Percentiles rank a stretch among this genome's conserved stretches.
Evolutionary conservation across 1,140 invertebrate species (phyloP).

Genomic region (Galleria mellonella): DNA sequence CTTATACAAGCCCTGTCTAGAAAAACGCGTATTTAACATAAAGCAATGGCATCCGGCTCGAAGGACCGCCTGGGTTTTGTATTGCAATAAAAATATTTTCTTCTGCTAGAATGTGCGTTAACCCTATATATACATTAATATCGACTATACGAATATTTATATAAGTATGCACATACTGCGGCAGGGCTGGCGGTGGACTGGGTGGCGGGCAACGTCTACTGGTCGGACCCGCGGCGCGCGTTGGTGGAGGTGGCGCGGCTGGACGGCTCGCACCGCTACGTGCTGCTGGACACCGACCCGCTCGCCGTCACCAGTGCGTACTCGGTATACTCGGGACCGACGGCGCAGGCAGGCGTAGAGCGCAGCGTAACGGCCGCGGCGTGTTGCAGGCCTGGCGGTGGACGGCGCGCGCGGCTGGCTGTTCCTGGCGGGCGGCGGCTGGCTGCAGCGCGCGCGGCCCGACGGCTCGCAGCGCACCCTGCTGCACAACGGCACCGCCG

Average conservation of each 20-base stretch:
- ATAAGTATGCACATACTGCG: no score
- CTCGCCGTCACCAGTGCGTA: conserved; percentile 33
- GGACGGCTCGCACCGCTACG: conserved; percentile 86
- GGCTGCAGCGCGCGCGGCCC: conserved; percentile 75
- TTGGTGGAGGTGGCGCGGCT: conserved; percentile 89
- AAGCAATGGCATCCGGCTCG: no score
- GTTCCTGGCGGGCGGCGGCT: conserved; percentile 78
- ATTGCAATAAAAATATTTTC: no score
- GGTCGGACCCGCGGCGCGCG: conserved; percentile 90
- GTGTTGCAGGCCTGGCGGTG: conserved; percentile 72
- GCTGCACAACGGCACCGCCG: conserved; percentile 72
- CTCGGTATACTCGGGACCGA: no score
- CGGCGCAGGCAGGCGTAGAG: no score
- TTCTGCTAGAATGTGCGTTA: no score
- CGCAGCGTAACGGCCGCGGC: no score
- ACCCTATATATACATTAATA: no score
- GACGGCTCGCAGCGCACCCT: conserved; percentile 76
- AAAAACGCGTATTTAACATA: no score
- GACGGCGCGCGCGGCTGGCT: conserved; percentile 79
- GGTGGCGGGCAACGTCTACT: conserved; percentile 91
- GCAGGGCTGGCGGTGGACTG: conserved; percentile 89
- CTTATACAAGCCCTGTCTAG: no score
- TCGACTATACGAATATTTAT: no score
- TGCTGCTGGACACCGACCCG: conserved; percentile 80
- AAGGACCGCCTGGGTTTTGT: no score